Conservation (phyloP, 2,888 invertebrate species). For the Lasioglossum oenotherae region DNA sequence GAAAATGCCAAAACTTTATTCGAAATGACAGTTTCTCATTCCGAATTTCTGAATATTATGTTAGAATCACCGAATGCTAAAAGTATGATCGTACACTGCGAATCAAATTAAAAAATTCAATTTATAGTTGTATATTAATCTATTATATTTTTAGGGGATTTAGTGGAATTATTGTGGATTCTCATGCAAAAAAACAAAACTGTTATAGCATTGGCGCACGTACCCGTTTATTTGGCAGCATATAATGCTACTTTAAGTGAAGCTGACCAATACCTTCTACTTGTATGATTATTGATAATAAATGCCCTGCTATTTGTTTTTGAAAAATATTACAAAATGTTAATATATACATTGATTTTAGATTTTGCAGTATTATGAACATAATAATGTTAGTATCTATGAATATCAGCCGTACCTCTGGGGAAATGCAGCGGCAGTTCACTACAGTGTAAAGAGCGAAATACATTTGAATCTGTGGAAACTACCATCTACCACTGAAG, state of each 20-base stretch:
- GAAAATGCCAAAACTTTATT: constrained; percentile 86
- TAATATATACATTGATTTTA: constrained; percentile 81
- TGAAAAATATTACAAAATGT: neutral
- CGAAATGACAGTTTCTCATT: constrained; percentile 91
- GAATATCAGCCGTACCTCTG: constrained; percentile 93
- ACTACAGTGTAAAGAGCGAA: constrained; percentile 89
- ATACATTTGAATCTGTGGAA: constrained; percentile 87
- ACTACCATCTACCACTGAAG: constrained; percentile 90
- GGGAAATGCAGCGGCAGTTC: constrained; percentile 92
- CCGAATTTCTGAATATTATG: constrained; percentile 90
- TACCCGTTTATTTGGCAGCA: constrained; percentile 91
- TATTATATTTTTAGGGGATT: constrained; percentile 85
- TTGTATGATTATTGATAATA: constrained; percentile 75
- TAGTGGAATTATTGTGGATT: constrained; percentile 88
- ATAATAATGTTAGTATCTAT: constrained; percentile 87
- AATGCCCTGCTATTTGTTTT: neutral
- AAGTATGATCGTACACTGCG: constrained; percentile 71
- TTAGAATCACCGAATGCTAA: constrained; percentile 84
- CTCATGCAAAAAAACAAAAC: constrained; percentile 88
- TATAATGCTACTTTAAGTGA: constrained; percentile 90
- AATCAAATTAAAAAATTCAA: neutral
- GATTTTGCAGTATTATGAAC: constrained; percentile 89
- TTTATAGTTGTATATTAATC: constrained; percentile 25
- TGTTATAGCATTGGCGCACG: constrained; percentile 88
- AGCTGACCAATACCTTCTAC: constrained; percentile 89